phyloP scores from a whole-genome alignment of 1,140 invertebrate species.

The Melanaphis sacchari region DNA sequence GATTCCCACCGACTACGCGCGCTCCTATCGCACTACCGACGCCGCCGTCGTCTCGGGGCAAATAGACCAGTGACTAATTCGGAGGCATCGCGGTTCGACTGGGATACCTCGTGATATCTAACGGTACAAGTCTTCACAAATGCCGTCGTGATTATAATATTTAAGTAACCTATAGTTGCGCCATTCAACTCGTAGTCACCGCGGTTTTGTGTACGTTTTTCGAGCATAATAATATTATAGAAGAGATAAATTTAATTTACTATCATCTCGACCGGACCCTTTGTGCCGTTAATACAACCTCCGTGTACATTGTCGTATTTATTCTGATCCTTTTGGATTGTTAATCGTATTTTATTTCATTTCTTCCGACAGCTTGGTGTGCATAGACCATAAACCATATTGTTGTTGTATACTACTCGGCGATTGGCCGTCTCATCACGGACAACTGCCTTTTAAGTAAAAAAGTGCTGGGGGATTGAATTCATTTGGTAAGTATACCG shows the following conservation, averaged over 20 bases:
- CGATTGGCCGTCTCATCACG: background rate
- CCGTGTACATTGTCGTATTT: background rate
- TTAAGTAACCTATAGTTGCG: background rate
- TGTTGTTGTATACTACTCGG: background rate
- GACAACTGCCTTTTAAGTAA: background rate
- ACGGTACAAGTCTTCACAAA: background rate
- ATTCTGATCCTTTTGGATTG: background rate
- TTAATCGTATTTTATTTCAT: background rate
- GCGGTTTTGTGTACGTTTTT: background rate
- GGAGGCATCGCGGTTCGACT: conserved; percentile 42
- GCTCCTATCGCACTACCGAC: background rate
- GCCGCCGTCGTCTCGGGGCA: background rate
- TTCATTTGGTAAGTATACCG: background rate
- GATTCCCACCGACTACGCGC: conserved; percentile 2
- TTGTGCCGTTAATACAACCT: background rate
- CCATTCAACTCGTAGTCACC: background rate
- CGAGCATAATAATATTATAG: background rate
- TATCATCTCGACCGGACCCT: background rate
- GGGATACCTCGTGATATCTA: background rate
- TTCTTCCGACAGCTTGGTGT: background rate
- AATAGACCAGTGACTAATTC: conserved; percentile 33
- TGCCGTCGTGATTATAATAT: background rate
- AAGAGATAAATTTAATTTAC: background rate
- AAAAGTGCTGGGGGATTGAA: background rate
- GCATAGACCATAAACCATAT: background rate